Evolutionary conservation across 30 jellyfish, hydroid and myxozoan genomes (phyloP).

Genomic region (Sanderia malayensis): DNA sequence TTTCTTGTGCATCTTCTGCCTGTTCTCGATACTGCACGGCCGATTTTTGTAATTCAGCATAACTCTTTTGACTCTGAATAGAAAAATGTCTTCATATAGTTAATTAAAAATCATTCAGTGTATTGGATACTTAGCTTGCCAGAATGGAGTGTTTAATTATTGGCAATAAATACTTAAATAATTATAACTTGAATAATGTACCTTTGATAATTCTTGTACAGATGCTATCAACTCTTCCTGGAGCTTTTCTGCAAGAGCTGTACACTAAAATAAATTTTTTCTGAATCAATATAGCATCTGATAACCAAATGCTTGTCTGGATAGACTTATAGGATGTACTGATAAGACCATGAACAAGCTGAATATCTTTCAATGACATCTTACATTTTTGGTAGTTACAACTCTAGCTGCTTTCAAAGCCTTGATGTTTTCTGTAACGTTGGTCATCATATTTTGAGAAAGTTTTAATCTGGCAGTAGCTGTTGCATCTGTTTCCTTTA

Average conservation of each 20-base stretch:
- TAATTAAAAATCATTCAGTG: no score
- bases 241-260: slow-evolving; percentile 61
- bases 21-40: slow-evolving; percentile 72
- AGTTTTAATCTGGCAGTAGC: slow-evolving; percentile 68
- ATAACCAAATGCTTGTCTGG: no score
- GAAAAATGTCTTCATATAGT: no score
- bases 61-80: slow-evolving; percentile 74
- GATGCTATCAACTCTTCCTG: slow-evolving; percentile 84
- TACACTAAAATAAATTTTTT: no score
- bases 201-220: slow-evolving; percentile 81
- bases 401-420: slow-evolving; percentile 70
- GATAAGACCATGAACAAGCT: no score
- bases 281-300: no score
- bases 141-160: no score
- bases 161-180: no score
- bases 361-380: no score
- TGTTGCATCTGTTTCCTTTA: slow-evolving; percentile 77
- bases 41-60: slow-evolving; percentile 63
- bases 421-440: slow-evolving; percentile 76
- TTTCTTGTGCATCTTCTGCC: slow-evolving; percentile 80
- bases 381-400: slow-evolving; percentile 68
- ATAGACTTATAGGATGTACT: no score
- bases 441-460: slow-evolving; percentile 64
- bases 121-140: no score
- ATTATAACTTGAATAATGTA: no score